Base-by-base conservation (phyloP, 2,113 vertebrate species). In the Stomatorhinus ivindoensis region DNA sequence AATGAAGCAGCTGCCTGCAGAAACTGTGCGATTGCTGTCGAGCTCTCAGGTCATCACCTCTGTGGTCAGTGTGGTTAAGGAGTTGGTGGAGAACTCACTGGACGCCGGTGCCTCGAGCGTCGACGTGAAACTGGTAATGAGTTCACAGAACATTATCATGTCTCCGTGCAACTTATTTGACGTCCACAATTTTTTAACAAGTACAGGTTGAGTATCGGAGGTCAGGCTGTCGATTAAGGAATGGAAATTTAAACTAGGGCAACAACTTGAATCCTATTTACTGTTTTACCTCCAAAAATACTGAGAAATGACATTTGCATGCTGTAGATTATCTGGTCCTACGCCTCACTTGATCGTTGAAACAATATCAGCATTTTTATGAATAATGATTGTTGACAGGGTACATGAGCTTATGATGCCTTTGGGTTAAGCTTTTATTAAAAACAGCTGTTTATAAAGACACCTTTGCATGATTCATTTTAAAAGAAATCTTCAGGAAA, bases 31-130 rank as follows among this genome's bases (percentile, higher is more conserved):
- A 58, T 96, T 97, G 90, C 96, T 97, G 84, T 98, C 98, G 58
- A 98, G 98, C 94, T 97, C 97, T 86, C 98, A 99, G 91, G 97
- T 97, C 89, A 97, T 99, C 92, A 97, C 97, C 0, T 98, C 97
- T 27, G 95, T 98, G 90, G 91, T 96, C 86, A 99, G 95, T 0
- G 98, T 99, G 17, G 96, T 99, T 6, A 99, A 99, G 93, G 98
- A 99, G 83, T 94, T 99, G 88, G 55, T 97, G 88, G 98, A 99
- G 92, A 99, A 99, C 89, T 96, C 98, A 3, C 93, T 99, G 93
- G 98, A 99, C 93, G 98, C 98, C 1, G 93, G 92, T 87, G 96
- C 98, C 85, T 95, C 96, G 50, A 97, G 93, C 90, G 92, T 99
- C 58, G 97, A 99, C 73, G 91, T 99, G 82, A 99, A 97, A 94